Base-by-base conservation (phyloP, 2,113 vertebrate species). In the Tautogolabrus adspersus region DNA sequence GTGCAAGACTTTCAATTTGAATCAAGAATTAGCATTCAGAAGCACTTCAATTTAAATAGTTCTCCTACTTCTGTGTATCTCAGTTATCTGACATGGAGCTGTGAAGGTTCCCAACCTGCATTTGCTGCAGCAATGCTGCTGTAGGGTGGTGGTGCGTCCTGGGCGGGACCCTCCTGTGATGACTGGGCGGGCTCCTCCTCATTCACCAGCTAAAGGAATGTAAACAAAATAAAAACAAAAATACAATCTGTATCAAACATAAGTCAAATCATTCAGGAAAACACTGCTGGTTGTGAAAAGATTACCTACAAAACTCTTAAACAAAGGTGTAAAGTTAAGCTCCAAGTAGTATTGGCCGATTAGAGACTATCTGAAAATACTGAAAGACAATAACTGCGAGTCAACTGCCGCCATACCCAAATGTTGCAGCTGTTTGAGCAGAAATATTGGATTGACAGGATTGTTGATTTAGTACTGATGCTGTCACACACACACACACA, bases 101-200 rank as follows among this genome's bases (percentile, higher is more conserved):
- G 40, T 34, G 60, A 12, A 47, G 40, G 38, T 54, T 69, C 5
- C 54, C 79, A 75, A 99, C 97, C 97, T 95, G 96, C 93, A 38
- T 88, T 96, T 58, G 96, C 97, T 0, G 95, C 94, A 84, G 96
- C 94, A 38, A 98, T 88, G 89, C 97, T 99, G 95, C 97, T 99
- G 93, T 99, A 99, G 5, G 98, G 97, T 0, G 98, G 98, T 10
- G 98, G 98, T 15, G 96, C 95, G 0, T 99, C 93, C 68, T 67
- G 91, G 51, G 80, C 96, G 0, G 60, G 88, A n/a, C 76, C 86
- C 74, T 82, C 93, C 9, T 95, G 94, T 3, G 93, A 85, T 0
- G 91, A 86, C 79, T 95, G 95, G 0, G 93, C 91, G 0, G 95
- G 94, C 68, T 98, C 97, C 83, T 98, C 97, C 88, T 98, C 96